Base-by-base conservation (phyloP, 1,140 invertebrate species). In the Harpegnathos saltator region DNA sequence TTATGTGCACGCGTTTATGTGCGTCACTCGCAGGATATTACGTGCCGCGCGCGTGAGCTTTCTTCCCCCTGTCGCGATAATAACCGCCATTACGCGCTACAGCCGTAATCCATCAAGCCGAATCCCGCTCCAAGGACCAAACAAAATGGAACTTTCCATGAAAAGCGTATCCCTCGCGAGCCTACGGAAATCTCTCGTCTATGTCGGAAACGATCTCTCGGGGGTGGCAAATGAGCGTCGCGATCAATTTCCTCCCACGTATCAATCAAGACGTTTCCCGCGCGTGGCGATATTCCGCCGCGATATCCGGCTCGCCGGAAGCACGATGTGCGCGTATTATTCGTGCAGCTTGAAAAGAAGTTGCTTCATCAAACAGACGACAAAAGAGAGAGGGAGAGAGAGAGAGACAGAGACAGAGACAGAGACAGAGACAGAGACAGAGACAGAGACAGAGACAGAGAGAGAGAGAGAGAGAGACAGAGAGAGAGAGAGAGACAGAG, bases 211-310 rank as follows among this genome's bases (percentile, higher is more conserved):
- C 33, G 4, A 44, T 71, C 44, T 71, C 44, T 33, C 29, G 29
- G 29, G 54, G 33, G 58, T n/a, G 72, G 15, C n/a, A 75, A 62
- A 62, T 29, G 58, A 52, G 68, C 62, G 69, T 50, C 69, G 75
- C n/a, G 29, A 85, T 78, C 29, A 58, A 33, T 83, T 77, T n/a
- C n/a, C n/a, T n/a, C 52, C 52, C 59, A 80, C 22, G 29, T 81
- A 80, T 87, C 77, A 86, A 87, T 86, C 85, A 33, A 83, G n/a
- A 19, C 48, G 4, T 75, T 65, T 74, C 38, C 19, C 50, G 22
- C 19, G 22, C 19, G 29, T 33, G 33, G 29, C n/a, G 61, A 71
- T 80, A 80, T 58, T 19, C 5, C 61, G 48, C 15, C 44, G 52
- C 19, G 0, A 3, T 44, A 66, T 71, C 29, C n/a, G n/a, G 65